These are phyloP conservation scores for Calliphora vomitoria DNA, from an alignment of 2,888 invertebrate genomes.

Conservation along the genomic window DNA sequence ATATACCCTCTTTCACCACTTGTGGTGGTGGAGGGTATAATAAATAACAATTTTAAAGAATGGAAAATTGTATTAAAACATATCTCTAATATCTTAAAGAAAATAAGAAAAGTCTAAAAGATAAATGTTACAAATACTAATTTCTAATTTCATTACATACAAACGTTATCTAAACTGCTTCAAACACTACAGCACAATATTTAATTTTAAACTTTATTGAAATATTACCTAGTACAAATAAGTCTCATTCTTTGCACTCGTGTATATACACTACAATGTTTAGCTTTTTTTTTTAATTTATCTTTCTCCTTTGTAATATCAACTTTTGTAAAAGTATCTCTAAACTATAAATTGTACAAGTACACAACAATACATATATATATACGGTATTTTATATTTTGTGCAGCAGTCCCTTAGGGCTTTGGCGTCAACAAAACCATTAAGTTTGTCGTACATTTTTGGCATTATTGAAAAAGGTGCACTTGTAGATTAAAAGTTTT, in stretches of 20 bases:
- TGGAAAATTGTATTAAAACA: no score
- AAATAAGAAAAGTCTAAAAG: no score
- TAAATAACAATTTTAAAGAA: no score
- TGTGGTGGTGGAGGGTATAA: no score
- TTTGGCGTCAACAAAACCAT: constrained; percentile 39
- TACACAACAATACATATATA: background rate
- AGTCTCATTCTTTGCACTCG: background rate
- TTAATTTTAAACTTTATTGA: no score
- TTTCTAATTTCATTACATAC: no score
- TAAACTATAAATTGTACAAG: background rate
- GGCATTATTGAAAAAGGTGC: constrained; percentile 33
- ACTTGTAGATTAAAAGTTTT: constrained; percentile 20
- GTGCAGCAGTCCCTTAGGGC: constrained; percentile 7
- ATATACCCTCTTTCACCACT: no score
- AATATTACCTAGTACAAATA: background rate
- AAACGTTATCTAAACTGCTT: no score
- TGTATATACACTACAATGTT: background rate
- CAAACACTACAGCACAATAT: no score
- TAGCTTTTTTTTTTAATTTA: background rate
- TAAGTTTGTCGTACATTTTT: constrained; percentile 21
- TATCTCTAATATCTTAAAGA: no score
- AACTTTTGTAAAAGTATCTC: background rate
- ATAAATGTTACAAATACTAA: no score
- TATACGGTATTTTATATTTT: background rate
- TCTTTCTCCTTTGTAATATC: background rate